A percentile compares a stretch with the other conserved stretches of the same genome.
These are phyloP conservation scores for Drosophila flavopinicola DNA, from an alignment of 2,888 invertebrate species.

Conservation along the genomic window DNA sequence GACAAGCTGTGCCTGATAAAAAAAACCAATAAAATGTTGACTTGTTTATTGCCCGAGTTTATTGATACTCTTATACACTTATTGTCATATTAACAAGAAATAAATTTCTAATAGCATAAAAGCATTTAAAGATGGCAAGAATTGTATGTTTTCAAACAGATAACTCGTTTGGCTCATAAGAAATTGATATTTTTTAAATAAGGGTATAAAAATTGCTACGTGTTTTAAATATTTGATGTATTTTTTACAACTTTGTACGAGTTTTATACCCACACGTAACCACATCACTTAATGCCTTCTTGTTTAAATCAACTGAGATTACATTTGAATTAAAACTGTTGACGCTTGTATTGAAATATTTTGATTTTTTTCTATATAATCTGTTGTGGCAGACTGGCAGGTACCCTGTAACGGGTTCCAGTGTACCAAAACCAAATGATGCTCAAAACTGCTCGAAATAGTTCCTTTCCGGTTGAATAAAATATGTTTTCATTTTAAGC, in stretches of 20 bases:
- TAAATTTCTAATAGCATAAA: no score
- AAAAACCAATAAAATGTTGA: neutral
- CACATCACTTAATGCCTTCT: neutral
- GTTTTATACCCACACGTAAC: neutral
- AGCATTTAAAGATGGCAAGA: no score
- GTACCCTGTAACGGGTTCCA: neutral
- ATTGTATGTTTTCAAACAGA: no score
- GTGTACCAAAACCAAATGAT: no score
- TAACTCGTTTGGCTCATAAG: no score
- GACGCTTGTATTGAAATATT: neutral
- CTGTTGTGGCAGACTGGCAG: neutral
- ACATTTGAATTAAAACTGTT: neutral
- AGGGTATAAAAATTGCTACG: neutral
- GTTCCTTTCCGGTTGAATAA: no score
- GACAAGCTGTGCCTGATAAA: conserved; percentile 15
- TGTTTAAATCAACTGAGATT: no score
- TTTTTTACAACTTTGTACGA: neutral
- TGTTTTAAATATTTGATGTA: neutral
- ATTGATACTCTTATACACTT: no score
- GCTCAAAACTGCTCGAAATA: no score
- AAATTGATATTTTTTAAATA: no score
- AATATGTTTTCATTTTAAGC: no score
- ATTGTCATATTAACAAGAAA: no score
- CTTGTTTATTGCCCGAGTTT: neutral
- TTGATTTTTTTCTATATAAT: neutral